phyloP scores from a whole-genome alignment of 2,888 invertebrate species.

The Rhabditoides inermis region DNA sequence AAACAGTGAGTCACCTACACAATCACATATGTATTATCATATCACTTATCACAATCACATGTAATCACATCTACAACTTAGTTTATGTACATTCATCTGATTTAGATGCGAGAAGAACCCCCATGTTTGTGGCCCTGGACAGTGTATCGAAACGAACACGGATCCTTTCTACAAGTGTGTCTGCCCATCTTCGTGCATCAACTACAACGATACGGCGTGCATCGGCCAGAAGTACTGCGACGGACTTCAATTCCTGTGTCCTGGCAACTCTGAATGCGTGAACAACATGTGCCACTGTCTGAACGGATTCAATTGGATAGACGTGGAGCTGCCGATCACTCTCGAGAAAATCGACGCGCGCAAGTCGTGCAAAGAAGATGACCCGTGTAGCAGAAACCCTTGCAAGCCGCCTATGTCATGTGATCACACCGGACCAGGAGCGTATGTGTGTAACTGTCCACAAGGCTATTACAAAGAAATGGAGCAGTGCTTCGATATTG shows the following conservation, averaged over 20 bases:
- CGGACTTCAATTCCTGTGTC: slow-evolving; percentile 2
- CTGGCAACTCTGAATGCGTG: background rate
- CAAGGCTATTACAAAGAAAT: background rate
- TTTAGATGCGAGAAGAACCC: too few species aligned
- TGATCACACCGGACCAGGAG: background rate
- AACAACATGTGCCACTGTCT: slow-evolving; percentile 3
- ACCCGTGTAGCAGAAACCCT: too few species aligned
- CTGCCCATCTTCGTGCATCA: slow-evolving; percentile 1
- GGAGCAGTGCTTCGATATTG: slow-evolving; percentile 21
- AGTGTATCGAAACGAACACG: slow-evolving; percentile 1
- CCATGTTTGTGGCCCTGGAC: background rate
- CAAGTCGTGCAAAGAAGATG: slow-evolving; percentile 5
- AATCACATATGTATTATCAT: too few species aligned
- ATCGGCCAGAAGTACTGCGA: slow-evolving; percentile 4
- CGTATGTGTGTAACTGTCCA: slow-evolving; percentile 3
- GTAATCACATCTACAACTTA: background rate
- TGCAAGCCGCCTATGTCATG: background rate
- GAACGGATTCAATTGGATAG: slow-evolving; percentile 3
- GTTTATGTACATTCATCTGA: background rate
- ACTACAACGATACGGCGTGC: slow-evolving; percentile 6
- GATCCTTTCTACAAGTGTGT: slow-evolving; percentile 5
- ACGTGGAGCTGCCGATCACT: slow-evolving; percentile 1
- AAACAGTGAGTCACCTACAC: too few species aligned
- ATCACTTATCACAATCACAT: too few species aligned
- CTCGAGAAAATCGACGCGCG: slow-evolving; percentile 7